phyloP scores from a whole-genome alignment of 2,888 invertebrate genomes.

The Thyatira batis region DNA sequence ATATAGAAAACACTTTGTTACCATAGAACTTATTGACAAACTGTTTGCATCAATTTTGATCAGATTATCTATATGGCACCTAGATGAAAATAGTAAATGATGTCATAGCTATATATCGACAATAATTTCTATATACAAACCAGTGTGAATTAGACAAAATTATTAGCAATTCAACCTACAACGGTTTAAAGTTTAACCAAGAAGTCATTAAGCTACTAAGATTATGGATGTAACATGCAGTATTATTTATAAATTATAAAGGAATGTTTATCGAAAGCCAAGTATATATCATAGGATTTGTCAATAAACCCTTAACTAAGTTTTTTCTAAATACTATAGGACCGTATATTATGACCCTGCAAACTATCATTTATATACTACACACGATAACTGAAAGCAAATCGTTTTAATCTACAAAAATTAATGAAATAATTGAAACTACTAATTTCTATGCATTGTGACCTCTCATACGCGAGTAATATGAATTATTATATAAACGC shows the following conservation, averaged over 20 bases:
- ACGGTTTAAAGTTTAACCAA: no score
- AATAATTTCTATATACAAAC: no score
- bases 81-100: no score
- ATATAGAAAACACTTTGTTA: no score
- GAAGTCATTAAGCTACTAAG: neutral
- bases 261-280: constrained; percentile 4
- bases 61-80: no score
- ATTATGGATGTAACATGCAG: constrained; percentile 16
- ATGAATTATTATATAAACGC: neutral
- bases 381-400: constrained; percentile 22
- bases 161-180: no score
- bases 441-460: neutral
- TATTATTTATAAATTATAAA: neutral
- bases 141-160: no score
- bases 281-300: constrained; percentile 15
- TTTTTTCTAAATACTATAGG: constrained; percentile 23
- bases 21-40: no score
- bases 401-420: constrained; percentile 19
- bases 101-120: no score
- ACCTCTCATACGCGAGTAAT: neutral
- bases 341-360: constrained; percentile 28
- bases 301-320: constrained; percentile 1
- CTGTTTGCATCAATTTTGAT: no score
- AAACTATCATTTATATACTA: constrained; percentile 26
- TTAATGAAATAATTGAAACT: constrained; percentile 8